Evolutionary conservation across 2,113 vertebrate genomes (phyloP).

Genomic region (Isurus oxyrinchus): DNA sequence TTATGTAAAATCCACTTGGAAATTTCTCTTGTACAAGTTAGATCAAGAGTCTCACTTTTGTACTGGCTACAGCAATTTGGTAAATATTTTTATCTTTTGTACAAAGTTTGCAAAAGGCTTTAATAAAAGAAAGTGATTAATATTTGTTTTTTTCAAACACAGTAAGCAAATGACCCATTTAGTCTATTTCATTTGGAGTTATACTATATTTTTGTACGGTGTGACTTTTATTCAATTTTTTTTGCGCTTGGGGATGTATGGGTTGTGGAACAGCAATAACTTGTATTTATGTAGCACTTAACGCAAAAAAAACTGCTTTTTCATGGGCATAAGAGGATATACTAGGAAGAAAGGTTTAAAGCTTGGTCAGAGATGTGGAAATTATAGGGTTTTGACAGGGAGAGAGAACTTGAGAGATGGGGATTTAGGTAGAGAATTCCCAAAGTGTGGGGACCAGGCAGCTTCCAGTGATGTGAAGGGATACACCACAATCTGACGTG

Average conservation of each 20-base stretch:
- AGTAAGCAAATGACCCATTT: background rate
- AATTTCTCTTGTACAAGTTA: background rate
- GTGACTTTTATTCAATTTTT: background rate
- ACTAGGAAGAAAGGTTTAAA: background rate
- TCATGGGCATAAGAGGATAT: background rate
- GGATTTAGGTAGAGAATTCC: background rate
- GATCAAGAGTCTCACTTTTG: background rate
- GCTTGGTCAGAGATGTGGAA: background rate
- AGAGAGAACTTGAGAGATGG: background rate
- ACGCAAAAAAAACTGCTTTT: background rate
- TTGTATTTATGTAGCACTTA: background rate
- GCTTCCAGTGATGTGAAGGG: background rate
- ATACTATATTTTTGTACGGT: background rate
- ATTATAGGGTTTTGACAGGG: background rate
- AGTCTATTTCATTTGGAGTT: background rate
- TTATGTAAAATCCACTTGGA: background rate
- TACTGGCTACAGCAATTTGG: background rate
- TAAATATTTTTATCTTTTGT: background rate
- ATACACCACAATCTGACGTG: background rate
- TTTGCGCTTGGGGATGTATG: background rate
- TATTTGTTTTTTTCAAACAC: background rate
- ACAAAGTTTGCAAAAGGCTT: background rate
- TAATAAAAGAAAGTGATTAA: background rate
- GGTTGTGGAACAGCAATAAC: background rate
- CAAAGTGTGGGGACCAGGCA: background rate